A percentile compares a stretch with the other conserved stretches of the same genome.
phyloP scores from a whole-genome alignment of 2,797 vertebrate genomes.

The Antrozous pallidus region DNA sequence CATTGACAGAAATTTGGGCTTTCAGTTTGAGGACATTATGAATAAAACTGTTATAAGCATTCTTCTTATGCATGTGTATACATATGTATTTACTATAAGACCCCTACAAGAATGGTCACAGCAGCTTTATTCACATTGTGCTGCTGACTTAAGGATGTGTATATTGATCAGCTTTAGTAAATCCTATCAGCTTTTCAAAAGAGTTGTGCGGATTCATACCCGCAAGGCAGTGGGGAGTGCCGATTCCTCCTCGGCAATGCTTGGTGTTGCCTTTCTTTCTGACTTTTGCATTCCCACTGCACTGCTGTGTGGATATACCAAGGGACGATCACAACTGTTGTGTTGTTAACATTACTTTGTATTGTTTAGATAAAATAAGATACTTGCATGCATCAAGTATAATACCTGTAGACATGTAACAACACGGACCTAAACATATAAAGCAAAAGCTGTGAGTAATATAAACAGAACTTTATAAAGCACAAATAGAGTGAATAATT shows the following conservation, averaged over 20 bases:
- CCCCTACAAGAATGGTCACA: no score
- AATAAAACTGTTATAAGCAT: neutral
- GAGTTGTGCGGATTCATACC: neutral
- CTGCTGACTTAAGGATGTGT: neutral
- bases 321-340: neutral
- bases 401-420: neutral
- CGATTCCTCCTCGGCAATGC: neutral
- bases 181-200: neutral
- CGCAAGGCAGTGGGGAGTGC: no score
- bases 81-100: neutral
- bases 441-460: neutral
- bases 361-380: constrained; percentile 17
- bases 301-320: neutral
- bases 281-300: neutral
- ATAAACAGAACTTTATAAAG: neutral
- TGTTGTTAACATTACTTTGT: neutral
- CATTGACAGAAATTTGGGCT: neutral
- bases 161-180: neutral
- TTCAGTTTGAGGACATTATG: neutral
- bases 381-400: neutral
- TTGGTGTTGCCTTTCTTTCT: neutral
- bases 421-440: neutral
- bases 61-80: neutral
- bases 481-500: neutral
- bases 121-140: neutral